Evolutionary conservation across 2,113 vertebrate genomes (phyloP), one percentile per base, ranked within the genome.

Genomic region (Cettia cetti): DNA sequence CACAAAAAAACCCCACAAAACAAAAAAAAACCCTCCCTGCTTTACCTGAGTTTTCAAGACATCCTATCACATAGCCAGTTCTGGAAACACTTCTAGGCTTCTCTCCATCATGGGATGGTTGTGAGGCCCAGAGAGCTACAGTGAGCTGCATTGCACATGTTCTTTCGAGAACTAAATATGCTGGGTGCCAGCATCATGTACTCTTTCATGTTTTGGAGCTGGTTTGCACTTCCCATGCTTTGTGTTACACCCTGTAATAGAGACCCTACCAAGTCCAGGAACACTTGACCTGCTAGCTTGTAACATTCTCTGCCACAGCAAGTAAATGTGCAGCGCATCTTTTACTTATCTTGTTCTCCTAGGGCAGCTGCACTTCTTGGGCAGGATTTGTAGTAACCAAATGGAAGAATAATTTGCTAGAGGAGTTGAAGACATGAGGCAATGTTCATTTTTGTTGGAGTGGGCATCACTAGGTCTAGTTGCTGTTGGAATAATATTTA

Each of bases 231-330:
- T 85, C 11, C 18, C 26, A 3, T 15, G 44, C 54, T 7, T 69
- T 82, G 27, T 47, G 3, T 45, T 59, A 35, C 2, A 1, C 19
- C 0, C 1, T 31, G 24, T 12, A 57, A 45, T 27, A 28, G 16
- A 37, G 40, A n/a, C 1, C 0, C 57, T 27, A 22, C 0, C 0
- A 2, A 84, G 35, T 54, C n/a, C 42, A 26, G 37, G 33, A 26
- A 0, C 35, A 2, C 11, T 17, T 74, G 23, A 47, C 4, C 26
- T 63, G 15, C 18, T 14, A 24, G 22, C 42, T 70, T 47, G 16
- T 75, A 53, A 22, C 31, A 11, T 61, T 56, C 26, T 61, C 31
- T 44, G 23, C n/a, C 21, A 13, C 33, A 64, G 74, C 50, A 45
- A 22, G 31, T 23, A 59, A 63, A 47, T 17, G 52, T 2, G 1